A percentile compares a stretch with the other conserved stretches of the same genome.
These are phyloP conservation scores for Hippocampus abdominalis DNA, from an alignment of 2,113 vertebrate genomes.

Conservation along the genomic window DNA sequence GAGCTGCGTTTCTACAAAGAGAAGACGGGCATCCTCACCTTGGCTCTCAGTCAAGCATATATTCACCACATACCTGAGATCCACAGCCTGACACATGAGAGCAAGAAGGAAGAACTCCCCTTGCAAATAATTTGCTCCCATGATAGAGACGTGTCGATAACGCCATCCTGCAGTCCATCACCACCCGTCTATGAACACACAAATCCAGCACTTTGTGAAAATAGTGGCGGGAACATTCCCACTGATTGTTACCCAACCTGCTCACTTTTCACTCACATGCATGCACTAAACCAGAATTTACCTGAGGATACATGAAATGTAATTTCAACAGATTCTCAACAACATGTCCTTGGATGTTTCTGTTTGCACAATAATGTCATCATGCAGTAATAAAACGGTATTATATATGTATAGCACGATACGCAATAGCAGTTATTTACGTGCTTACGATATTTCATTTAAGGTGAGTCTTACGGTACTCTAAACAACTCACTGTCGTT, in stretches of 20 bases:
- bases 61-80: slow-evolving; percentile 37
- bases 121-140: slow-evolving; percentile 37
- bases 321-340: background rate
- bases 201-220: slow-evolving; percentile 21
- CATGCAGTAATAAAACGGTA: background rate
- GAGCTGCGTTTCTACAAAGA: slow-evolving; percentile 69
- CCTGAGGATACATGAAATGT: background rate
- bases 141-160: slow-evolving; percentile 21
- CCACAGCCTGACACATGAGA: slow-evolving; percentile 16
- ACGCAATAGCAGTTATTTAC: background rate
- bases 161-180: slow-evolving; percentile 30
- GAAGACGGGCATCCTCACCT: slow-evolving; percentile 64
- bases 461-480: background rate
- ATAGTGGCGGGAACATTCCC: slow-evolving; percentile 15
- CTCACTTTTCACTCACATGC: slow-evolving; percentile 12
- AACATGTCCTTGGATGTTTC: background rate
- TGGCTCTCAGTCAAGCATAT: slow-evolving; percentile 65
- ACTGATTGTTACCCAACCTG: slow-evolving; percentile 3
- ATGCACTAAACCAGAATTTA: slow-evolving; percentile 7
- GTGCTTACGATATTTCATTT: background rate
- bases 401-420: background rate
- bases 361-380: background rate
- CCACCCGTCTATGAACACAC: slow-evolving; percentile 21
- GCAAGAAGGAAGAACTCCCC: slow-evolving; percentile 48
- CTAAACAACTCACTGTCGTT: background rate